Evolutionary conservation across 2,113 vertebrate genomes (phyloP), one percentile per base, ranked within the genome.

Genomic region (Gnathonemus longibarbis): DNA sequence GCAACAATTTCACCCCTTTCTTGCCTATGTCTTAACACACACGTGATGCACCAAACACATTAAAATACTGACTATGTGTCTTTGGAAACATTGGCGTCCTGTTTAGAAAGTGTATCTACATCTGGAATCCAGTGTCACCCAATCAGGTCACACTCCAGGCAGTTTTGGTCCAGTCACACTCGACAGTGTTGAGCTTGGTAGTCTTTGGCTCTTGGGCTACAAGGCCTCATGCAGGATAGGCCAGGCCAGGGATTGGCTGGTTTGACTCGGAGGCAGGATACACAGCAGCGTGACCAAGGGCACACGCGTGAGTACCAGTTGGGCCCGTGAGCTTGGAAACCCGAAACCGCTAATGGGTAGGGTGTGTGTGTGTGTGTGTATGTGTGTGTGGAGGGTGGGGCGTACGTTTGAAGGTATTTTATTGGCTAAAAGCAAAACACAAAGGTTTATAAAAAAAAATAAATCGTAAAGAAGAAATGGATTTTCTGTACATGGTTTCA

Each of bases 401-500:
- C 1, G 31, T 31, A 49, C 13, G 0, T 70, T 42, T 66, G n/a
- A 45, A 53, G 31, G 56, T 74, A 31, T 90, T 70, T 50, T 85
- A 74, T 87, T 87, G 83, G 56, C 70, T 46, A 52, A 86, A 89
- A 89, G 70, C 70, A 89, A 87, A 77, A 84, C 74, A 80, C 35
- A 42, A 21, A 52, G n/a, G 84, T 50, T 42, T 62, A 58, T n/a
- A 4, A 31, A 86, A 66, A 62, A 85, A 90, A 66, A 85, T 0
- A 49, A 86, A 21, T 86, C 31, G n/a, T 10, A 49, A 49, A n/a
- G 48, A 27, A 49, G 84, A 49, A 49, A 49, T 27, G 50, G 48
- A 50, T 50, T 86, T 35, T 49, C 13, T 85, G 58, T 87, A 87
- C 45, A 50, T 45, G 24, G 56, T 90, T 53, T 50, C 74, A 42